These are phyloP conservation scores for Aurelia aurita DNA, from an alignment of 30 jellyfish, hydroid and myxozoan genomes.

Conservation along the genomic window DNA sequence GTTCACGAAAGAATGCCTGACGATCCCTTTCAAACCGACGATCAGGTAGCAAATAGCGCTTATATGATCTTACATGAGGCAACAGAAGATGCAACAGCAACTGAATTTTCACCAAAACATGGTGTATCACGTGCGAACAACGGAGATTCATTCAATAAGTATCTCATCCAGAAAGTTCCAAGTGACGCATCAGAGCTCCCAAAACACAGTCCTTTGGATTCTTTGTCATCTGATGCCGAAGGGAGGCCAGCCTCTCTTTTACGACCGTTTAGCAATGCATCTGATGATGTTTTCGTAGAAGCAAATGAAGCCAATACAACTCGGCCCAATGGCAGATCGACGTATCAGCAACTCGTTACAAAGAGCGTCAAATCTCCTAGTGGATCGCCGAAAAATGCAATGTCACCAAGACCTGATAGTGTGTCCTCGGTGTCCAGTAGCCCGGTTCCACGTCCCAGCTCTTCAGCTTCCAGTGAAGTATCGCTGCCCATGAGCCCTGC, in stretches of 20 bases:
- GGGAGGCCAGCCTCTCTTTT: slow-evolving; percentile 24
- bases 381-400: no score
- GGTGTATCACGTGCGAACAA: not conserved
- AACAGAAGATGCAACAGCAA: not conserved
- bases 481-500: no score
- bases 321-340: no score
- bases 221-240: slow-evolving; percentile 2
- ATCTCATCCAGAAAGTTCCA: slow-evolving; percentile 29
- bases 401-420: no score
- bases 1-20: not conserved
- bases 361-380: no score
- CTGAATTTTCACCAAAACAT: not conserved
- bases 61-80: not conserved
- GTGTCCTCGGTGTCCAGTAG: no score
- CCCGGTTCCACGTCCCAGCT: no score
- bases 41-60: no score
- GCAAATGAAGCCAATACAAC: not conserved
- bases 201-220: slow-evolving; percentile 30
- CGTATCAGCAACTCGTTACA: no score
- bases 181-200: not conserved
- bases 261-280: slow-evolving; percentile 29
- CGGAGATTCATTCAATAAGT: slow-evolving; percentile 29
- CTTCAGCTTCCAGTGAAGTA: no score
- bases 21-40: not conserved
- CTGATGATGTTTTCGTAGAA: slow-evolving; percentile 42